Conservation (phyloP, 1,140 invertebrate genomes). For the Drosophila subobscura region DNA sequence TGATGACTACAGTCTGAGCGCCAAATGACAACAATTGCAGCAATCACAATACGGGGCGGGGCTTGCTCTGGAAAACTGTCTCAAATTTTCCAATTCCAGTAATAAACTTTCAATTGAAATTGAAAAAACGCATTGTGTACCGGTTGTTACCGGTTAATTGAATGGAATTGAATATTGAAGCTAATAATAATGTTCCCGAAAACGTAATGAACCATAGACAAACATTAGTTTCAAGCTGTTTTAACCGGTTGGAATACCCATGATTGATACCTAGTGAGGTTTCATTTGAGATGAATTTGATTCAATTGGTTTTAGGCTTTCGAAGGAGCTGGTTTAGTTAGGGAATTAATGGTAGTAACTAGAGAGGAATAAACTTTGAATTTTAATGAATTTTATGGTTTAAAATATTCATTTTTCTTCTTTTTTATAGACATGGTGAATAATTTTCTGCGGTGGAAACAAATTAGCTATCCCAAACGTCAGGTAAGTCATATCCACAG, state of each 20-base stretch:
- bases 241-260: slow-evolving; percentile 4
- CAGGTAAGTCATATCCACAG: slow-evolving; percentile 48
- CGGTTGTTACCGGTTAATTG: slow-evolving; percentile 20
- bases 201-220: background rate
- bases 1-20: slow-evolving; percentile 10
- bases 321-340: background rate
- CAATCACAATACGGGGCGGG: slow-evolving; percentile 20
- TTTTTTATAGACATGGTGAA: slow-evolving; percentile 79
- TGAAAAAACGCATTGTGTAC: slow-evolving; percentile 23
- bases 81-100: too few relatives aligned
- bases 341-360: too few relatives aligned
- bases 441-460: slow-evolving; percentile 74
- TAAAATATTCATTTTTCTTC: background rate
- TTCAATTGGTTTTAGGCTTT: background rate
- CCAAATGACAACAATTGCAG: slow-evolving; percentile 11
- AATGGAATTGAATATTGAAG: slow-evolving; percentile 5
- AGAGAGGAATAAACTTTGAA: background rate
- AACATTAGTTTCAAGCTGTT: background rate
- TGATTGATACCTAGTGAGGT: background rate
- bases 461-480: slow-evolving; percentile 82
- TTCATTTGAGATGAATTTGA: background rate
- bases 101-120: slow-evolving; percentile 22
- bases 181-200: background rate
- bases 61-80: slow-evolving; percentile 4
- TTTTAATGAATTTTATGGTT: background rate